A percentile compares a stretch with the other conserved stretches of the same genome.
phyloP scores from a whole-genome alignment of 2,113 vertebrate species.

The Tetraodon nigroviridis region DNA sequence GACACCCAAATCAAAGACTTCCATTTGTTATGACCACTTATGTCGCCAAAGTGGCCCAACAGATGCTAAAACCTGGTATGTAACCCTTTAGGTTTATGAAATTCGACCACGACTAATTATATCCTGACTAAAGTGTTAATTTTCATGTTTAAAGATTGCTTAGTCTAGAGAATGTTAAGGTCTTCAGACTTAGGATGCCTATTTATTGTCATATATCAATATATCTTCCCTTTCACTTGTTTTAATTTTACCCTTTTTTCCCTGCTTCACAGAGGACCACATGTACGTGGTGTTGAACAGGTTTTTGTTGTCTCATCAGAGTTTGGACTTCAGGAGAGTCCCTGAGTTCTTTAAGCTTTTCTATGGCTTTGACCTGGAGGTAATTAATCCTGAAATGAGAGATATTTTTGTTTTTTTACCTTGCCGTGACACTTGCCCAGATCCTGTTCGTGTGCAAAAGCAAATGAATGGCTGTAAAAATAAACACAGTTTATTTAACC shows the following conservation, averaged over 20 bases:
- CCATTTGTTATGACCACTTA: constrained; percentile 82
- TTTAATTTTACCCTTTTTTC: not conserved
- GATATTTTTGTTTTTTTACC: constrained; percentile 2
- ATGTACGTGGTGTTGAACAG: constrained; percentile 88
- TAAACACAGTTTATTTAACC: constrained; percentile 33
- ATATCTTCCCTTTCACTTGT: not conserved
- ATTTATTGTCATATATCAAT: not conserved
- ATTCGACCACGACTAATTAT: not conserved
- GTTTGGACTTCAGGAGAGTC: constrained; percentile 84
- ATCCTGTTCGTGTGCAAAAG: not conserved
- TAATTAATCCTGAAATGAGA: constrained; percentile 42
- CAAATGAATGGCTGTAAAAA: constrained; percentile 15
- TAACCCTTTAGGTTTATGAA: constrained; percentile 11
- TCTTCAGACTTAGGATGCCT: not conserved
- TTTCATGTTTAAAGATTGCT: not conserved
- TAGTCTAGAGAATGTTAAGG: not conserved
- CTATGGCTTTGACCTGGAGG: constrained; percentile 88
- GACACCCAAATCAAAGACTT: constrained; percentile 77
- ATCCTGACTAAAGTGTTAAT: not conserved
- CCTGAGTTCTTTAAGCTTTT: constrained; percentile 93
- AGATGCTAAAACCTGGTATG: constrained; percentile 89
- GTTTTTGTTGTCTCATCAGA: constrained; percentile 87
- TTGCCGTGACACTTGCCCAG: not conserved
- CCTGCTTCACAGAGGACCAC: constrained; percentile 82
- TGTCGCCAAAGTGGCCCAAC: constrained; percentile 80